Base-by-base conservation (phyloP, 2,888 invertebrate species). In the Cecidostiba fungosa region DNA sequence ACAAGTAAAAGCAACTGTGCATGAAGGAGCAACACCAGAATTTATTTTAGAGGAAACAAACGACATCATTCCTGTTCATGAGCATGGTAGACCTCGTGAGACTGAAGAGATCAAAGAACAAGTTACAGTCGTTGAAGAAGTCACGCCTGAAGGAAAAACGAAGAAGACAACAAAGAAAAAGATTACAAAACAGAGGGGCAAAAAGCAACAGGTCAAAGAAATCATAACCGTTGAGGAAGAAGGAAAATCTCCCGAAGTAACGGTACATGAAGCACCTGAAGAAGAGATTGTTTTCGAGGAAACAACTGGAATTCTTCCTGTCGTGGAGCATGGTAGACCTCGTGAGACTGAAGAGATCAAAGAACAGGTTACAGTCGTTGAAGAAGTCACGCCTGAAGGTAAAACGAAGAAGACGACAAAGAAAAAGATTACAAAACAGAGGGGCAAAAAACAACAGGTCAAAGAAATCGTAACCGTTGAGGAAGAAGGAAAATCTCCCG, bases 171-270 rank as follows among this genome's bases (percentile, higher is more conserved):
- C 81, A 86, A 54, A 90, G 85, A 89, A 78, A 79, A 87, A 3
- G 19, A 91, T 93, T 10, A 93, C 92, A 77, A 94, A 92, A 87
- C 93, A 90, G 23, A 90, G 93, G 82, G 93, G 93, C n/a, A 91
- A 91, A 10, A 91, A 91, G 74, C 93, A 94, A 39, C 93, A 94
- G 89, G 91, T 94, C 0, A 93, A 93, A 0, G 93, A 94, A 80
- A 93, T 94, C 62, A 92, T 92, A 26, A 91, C 91, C 19, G 90
- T 93, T 1, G 91, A 92, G 85, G 94, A 94, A 0, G 88, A 90
- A 0, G 92, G 88, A 47, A 87, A 89, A 84, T 86, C 88, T 69
- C 93, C 93, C 0, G 89, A 92, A 0, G 89, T 92, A 0, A 93
- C 92, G 14, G 16, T 16, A 16, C 16, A 47, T 47, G 47, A 47